Conservation (phyloP, 1,140 invertebrate species). For the Heliconius congener region DNA sequence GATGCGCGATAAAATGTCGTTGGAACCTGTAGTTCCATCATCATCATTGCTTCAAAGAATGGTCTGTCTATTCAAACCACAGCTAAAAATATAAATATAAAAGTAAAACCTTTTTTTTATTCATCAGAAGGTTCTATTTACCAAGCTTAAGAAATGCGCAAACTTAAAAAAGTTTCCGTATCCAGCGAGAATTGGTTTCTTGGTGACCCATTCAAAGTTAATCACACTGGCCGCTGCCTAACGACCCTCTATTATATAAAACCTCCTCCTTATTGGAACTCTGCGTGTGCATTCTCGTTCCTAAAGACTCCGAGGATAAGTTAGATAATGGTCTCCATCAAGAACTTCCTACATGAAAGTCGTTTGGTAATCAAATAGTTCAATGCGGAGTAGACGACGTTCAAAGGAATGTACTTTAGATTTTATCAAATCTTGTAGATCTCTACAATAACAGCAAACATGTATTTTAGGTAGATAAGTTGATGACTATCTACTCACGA, state of each 20-base stretch:
- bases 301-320: conserved; percentile 3
- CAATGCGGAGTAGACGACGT: not conserved
- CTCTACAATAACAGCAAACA: no score
- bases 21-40: not conserved
- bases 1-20: not conserved
- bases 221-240: conserved; percentile 10
- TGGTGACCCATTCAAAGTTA: conserved; percentile 15
- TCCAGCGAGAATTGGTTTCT: conserved; percentile 2
- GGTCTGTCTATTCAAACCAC: not conserved
- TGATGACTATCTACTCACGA: no score
- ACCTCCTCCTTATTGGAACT: not conserved
- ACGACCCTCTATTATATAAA: conserved; percentile 10
- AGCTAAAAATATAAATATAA: not conserved
- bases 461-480: no score
- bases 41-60: not conserved
- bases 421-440: no score
- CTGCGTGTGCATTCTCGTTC: not conserved
- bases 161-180: conserved; percentile 4
- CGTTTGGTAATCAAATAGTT: conserved; percentile 5
- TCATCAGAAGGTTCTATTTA: not conserved
- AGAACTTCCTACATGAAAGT: conserved; percentile 3
- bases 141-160: not conserved
- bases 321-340: conserved; percentile 13
- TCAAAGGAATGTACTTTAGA: no score
- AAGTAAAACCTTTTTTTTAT: not conserved